Conservation (phyloP, 1,140 invertebrate genomes). For the Drosophila nannoptera region DNA sequence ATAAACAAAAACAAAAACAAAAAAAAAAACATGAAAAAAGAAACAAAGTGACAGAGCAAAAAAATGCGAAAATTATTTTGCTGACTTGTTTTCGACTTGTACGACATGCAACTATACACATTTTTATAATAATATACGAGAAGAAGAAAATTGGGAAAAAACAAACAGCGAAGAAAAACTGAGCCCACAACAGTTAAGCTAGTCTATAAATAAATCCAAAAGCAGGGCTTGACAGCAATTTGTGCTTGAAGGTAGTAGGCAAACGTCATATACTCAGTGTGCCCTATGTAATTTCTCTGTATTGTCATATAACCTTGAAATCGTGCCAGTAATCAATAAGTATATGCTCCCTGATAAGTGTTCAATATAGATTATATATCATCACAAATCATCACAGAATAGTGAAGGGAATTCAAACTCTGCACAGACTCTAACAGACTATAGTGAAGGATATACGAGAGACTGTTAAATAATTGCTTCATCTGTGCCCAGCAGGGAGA, state of each 20-base stretch:
- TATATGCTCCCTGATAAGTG: too few relatives aligned
- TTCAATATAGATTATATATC: too few relatives aligned
- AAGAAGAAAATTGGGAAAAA: slow-evolving; percentile 15
- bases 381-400: too few relatives aligned
- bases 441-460: too few relatives aligned
- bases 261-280: neutral
- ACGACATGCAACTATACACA: slow-evolving; percentile 66
- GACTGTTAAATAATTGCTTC: too few relatives aligned
- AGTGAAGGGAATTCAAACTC: too few relatives aligned
- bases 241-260: slow-evolving; percentile 18
- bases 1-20: slow-evolving; percentile 8
- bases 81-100: slow-evolving; percentile 67
- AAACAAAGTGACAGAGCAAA: neutral
- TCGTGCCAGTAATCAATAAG: too few relatives aligned
- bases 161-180: slow-evolving; percentile 13
- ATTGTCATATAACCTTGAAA: too few relatives aligned
- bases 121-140: slow-evolving; percentile 46
- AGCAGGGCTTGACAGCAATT: slow-evolving; percentile 29
- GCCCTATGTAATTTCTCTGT: too few relatives aligned
- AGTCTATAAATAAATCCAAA: slow-evolving; percentile 49
- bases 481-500: too few relatives aligned
- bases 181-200: slow-evolving; percentile 15
- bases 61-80: slow-evolving; percentile 32
- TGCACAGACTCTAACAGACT: too few relatives aligned
- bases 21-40: slow-evolving; percentile 3